Evolutionary conservation across 2,797 vertebrate genomes (phyloP).

Genomic region (Allobates femoralis): DNA sequence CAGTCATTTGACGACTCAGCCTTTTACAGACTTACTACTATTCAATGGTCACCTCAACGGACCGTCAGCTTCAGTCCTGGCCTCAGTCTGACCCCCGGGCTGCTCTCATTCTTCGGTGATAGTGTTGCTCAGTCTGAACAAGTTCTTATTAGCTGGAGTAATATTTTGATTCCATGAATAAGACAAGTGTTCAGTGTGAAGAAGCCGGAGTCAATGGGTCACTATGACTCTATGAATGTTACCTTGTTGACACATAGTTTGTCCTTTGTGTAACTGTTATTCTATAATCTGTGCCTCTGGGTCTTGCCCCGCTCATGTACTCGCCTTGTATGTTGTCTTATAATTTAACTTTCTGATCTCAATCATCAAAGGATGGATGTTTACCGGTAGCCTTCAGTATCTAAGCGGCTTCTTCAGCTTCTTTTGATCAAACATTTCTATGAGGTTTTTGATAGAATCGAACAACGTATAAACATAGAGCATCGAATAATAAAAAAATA

Average conservation of each 20-base stretch:
- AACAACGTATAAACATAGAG: background rate
- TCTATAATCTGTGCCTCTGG: slow-evolving; percentile 25
- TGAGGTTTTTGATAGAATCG: background rate
- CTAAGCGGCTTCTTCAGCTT: background rate
- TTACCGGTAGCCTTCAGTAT: background rate
- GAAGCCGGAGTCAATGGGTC: slow-evolving; percentile 7
- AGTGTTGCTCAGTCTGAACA: slow-evolving; percentile 1
- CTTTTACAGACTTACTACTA: background rate
- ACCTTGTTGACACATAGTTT: slow-evolving; percentile 39
- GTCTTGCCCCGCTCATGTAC: slow-evolving; percentile 28
- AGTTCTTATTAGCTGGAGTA: slow-evolving; percentile 18
- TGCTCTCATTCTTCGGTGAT: background rate
- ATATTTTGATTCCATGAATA: slow-evolving; percentile 47
- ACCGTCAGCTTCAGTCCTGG: background rate
- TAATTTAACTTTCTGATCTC: background rate
- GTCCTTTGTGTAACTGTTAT: slow-evolving; percentile 30
- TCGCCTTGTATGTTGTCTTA: slow-evolving; percentile 10
- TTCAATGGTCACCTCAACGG: background rate
- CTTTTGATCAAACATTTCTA: background rate
- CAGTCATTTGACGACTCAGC: too few relatives aligned
- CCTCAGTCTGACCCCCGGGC: slow-evolving; percentile 14
- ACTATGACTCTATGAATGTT: slow-evolving; percentile 33
- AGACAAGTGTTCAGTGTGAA: slow-evolving; percentile 17
- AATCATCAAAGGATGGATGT: slow-evolving; percentile 30
- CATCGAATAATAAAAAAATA: background rate